Base-by-base conservation (phyloP, 2,113 vertebrate species). In the Tinamus guttatus region DNA sequence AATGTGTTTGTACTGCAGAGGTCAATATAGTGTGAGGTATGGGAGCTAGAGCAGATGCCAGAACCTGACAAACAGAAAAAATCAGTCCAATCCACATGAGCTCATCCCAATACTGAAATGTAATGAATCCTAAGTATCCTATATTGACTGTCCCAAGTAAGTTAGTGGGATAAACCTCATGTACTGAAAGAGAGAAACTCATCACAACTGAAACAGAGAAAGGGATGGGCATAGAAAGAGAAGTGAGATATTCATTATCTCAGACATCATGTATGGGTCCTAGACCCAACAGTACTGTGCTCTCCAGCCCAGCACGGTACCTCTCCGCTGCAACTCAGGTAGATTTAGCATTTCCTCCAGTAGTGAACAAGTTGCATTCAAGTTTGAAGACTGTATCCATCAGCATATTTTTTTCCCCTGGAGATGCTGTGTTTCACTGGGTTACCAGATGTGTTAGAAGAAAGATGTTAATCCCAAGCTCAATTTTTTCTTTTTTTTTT, bases 281-380 rank as follows among this genome's bases (percentile, higher is more conserved):
- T 65, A 38, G 15, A 87, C 30, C 24, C 30, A 45, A 75, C n/a
- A 24, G 8, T 10, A 43, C 9, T 24, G 32, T 7, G 9, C 38
- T 71, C 58, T 49, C 9, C 43, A 60, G 64, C 30, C 21, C 22
- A 52, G 12, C 9, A 19, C 4, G 1, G 30, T 20, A 43, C 7
- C 41, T 47, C 70, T 22, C 1, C 0, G 36, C 19, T 59, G 30
- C 6, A 9, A 49, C 0, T 43, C 17, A 74, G 73, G 21, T 6
- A 45, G 25, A 85, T 60, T 75, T 60, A 89, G 12, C 28, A 11
- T 13, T 64, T 85, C 17, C 19, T 59, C 19, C 27, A 70, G 18
- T 4, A 85, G 4, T 9, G 15, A 77, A 38, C 34, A 11, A 34
- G 5, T 51, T 28, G 78, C 24, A 28, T 25, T 28, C 8, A 27